Evolutionary conservation across 2,797 vertebrate species (phyloP), one percentile per base, ranked within the genome.

Genomic region (Crenichthys baileyi): DNA sequence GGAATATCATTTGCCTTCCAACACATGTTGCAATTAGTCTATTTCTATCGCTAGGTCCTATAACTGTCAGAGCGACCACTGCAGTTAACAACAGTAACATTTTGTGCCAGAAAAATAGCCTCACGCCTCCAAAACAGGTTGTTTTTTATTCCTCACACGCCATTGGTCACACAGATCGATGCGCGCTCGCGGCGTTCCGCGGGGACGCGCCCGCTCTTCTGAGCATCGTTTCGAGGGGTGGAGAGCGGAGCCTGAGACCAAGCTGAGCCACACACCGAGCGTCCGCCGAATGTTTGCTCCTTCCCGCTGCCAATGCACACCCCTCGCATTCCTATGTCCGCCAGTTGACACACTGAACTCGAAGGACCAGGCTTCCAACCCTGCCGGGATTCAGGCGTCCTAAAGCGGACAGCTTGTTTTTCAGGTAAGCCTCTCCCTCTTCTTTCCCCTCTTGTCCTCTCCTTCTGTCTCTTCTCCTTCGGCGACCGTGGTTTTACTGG

Each of bases 251-350:
- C 81, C 65, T 56, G 83, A 73, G 80, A 84, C 9, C 82, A 58
- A 84, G 79, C 86, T 58, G 83, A 70, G 65, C 61, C 85, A 79
- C 86, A 80, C 89, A 88, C 84, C 90, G 84, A 91, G 92, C 92
- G 88, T 86, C 78, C 90, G 24, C 82, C 83, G 87, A 83, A 92
- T 94, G 93, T 92, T 87, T 83, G 90, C 85, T 83, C 89, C 89
- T 78, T 68, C 86, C 31, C 85, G 79, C 65, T 83, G 91, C 93
- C 92, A 88, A 94, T 95, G 95, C 94, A 80, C 81, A 85, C 86
- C 85, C 90, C 85, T 90, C 91, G 81, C 94, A 93, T 93, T 94
- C 94, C 93, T 92, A 88, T 91, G 94, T 93, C 89, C 86, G 92
- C 91, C 92, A 91, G 90, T 91, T 95, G 94, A 95, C 94, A 87